Conservation (phyloP, 2,888 invertebrate species). For the Limnephilus marmoratus region DNA sequence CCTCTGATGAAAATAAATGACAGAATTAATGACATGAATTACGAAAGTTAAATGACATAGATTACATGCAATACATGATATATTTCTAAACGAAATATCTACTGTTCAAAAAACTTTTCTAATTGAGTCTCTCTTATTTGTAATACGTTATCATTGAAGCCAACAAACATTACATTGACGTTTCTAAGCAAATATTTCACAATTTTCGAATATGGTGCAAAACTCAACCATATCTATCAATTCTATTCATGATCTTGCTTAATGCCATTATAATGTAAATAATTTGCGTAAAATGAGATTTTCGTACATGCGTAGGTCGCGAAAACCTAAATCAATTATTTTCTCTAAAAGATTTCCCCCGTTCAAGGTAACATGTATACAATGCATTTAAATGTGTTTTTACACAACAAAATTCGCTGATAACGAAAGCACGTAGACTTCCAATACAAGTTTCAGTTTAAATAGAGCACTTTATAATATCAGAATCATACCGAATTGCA, state of each 20-base stretch:
- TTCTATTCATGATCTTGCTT: not conserved
- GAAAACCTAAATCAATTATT: constrained; percentile 40
- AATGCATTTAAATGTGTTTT: constrained; percentile 13
- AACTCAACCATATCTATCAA: not conserved
- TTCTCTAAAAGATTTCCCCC: constrained; percentile 52
- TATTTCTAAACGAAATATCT: not conserved
- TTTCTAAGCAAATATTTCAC: not conserved
- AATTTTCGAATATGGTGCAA: not conserved
- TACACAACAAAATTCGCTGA: not conserved
- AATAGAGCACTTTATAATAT: not conserved
- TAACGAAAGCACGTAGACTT: constrained; percentile 47
- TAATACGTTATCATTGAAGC: not conserved
- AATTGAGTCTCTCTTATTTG: not conserved
- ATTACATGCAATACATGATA: too few relatives aligned
- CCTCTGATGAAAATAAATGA: too few relatives aligned
- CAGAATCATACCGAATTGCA: not conserved
- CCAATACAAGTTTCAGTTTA: constrained; percentile 18
- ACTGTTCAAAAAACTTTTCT: not conserved
- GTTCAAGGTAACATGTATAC: constrained; percentile 27
- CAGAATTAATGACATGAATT: too few relatives aligned
- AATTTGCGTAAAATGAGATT: constrained; percentile 57
- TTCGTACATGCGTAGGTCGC: constrained; percentile 34
- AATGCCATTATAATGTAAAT: not conserved
- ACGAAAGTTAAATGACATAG: too few relatives aligned
- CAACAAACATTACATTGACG: not conserved